Evolutionary conservation across 2,113 vertebrate species (phyloP).

Genomic region (Tupaia tana): DNA sequence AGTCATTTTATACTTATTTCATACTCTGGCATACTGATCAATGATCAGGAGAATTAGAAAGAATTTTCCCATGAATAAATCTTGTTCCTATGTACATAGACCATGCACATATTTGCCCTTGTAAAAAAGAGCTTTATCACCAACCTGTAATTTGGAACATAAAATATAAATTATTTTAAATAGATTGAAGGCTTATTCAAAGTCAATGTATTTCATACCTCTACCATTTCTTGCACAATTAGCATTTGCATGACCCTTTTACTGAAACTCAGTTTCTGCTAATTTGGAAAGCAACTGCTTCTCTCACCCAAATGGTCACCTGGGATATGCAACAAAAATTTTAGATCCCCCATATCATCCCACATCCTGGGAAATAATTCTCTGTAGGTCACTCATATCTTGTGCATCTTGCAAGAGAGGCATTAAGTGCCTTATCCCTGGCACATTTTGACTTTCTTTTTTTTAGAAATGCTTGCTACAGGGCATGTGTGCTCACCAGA

Average conservation of each 20-base stretch:
- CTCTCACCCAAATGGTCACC: slow-evolving; percentile 14
- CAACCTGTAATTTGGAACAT: not conserved
- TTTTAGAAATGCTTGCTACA: too few species aligned
- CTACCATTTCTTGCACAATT: not conserved
- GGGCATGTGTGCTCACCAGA: too few species aligned
- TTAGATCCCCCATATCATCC: not conserved
- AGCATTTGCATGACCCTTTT: slow-evolving; percentile 3
- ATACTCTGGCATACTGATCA: not conserved
- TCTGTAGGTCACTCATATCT: not conserved
- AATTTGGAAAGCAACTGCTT: slow-evolving; percentile 59
- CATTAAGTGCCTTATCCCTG: not conserved
- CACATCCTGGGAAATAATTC: not conserved
- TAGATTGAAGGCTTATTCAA: not conserved
- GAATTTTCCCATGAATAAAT: not conserved
- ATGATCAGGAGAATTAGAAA: not conserved
- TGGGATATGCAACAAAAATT: not conserved
- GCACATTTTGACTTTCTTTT: not conserved
- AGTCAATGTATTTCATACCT: not conserved
- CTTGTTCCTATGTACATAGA: not conserved
- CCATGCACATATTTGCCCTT: not conserved
- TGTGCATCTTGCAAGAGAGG: not conserved
- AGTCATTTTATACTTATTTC: not conserved
- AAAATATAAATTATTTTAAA: slow-evolving; percentile 35
- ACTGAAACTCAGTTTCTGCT: slow-evolving; percentile 13
- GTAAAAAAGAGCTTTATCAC: not conserved